Evolutionary conservation across 2,888 invertebrate genomes (phyloP), one percentile per base, ranked within the genome.

Genomic region (Keiferia lycopersicella): DNA sequence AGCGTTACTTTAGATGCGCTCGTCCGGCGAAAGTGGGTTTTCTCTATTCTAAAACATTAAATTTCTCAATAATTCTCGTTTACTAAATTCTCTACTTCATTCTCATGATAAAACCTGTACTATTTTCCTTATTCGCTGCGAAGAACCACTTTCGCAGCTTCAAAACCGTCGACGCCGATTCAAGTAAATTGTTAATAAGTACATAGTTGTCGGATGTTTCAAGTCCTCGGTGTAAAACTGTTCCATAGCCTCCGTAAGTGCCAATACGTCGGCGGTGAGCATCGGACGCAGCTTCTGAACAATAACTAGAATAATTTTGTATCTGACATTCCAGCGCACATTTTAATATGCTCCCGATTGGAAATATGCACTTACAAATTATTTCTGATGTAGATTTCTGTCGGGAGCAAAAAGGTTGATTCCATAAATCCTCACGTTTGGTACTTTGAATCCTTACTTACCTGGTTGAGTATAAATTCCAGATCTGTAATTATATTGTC

Each of bases 251-350:
- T 86, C 87, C 88, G 72, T 80, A 87, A 87, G 88, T 88, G 88
- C 88, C 88, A 88, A 88, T 77, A 73, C 75, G 66, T 73, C 73
- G 72, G 65, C 63, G 51, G 59, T 59, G 65, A 71, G 66, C 73
- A 74, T 74, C 77, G 78, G 80, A 79, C 79, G 76, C 81, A 79
- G 77, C 74, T 71, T 34, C 56, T 71, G 76, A 80, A 81, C 79
- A 81, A 82, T 80, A 81, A 82, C 78, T 83, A 81, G 73, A 78
- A 79, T 83, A 80, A 79, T 81, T 80, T 78, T 77, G 77, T 82
- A 84, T 78, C 78, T 77, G 65, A 80, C 83, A 84, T 84, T 84
- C 87, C 83, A 80, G 73, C 74, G 75, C 74, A 73, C 71, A 73
- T 72, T 72, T 30, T 63, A 63, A 56, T 61, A 57, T 34, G 56